phyloP scores from a whole-genome alignment of 35 echinoderm and acorn worm species.

The Holothuria glaberrima region DNA sequence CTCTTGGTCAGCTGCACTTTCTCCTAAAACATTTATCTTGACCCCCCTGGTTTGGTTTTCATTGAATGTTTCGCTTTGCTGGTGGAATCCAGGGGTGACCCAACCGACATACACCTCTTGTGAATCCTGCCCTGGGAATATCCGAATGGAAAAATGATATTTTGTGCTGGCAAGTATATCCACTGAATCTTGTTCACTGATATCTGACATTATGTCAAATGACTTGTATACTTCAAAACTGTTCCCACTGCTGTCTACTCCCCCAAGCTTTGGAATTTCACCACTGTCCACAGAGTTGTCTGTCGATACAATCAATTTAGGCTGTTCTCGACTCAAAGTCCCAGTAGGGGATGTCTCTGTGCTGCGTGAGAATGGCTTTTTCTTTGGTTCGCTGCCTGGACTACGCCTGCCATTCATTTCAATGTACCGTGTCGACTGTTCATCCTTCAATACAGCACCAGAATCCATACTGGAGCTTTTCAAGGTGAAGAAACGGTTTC shows the following conservation, averaged over 20 bases:
- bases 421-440: conserved; percentile 7
- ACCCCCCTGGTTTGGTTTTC: conserved; percentile 77
- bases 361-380: conserved; percentile 68
- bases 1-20: conserved; percentile 90
- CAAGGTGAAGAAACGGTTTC: conserved; percentile 79
- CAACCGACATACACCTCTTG: conserved; percentile 90
- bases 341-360: conserved; percentile 75
- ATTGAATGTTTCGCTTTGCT: conserved; percentile 77
- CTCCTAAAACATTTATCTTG: conserved; percentile 78
- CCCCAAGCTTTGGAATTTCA: conserved; percentile 70
- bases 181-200: conserved; percentile 95
- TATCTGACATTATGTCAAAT: conserved; percentile 93
- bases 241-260: conserved; percentile 78
- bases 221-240: conserved; percentile 93
- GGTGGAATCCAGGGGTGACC: conserved; percentile 95
- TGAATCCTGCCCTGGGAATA: conserved; percentile 96
- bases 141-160: conserved; percentile 80
- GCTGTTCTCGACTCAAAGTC: conserved; percentile 53
- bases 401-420: conserved; percentile 79
- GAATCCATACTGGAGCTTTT: conserved; percentile 95
- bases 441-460: conserved; percentile 41
- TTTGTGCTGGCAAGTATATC: conserved; percentile 75
- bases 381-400: conserved; percentile 56
- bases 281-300: conserved; percentile 73
- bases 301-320: conserved; percentile 58